Evolutionary conservation across 2,113 vertebrate genomes (phyloP).

Genomic region (Gavia stellata): DNA sequence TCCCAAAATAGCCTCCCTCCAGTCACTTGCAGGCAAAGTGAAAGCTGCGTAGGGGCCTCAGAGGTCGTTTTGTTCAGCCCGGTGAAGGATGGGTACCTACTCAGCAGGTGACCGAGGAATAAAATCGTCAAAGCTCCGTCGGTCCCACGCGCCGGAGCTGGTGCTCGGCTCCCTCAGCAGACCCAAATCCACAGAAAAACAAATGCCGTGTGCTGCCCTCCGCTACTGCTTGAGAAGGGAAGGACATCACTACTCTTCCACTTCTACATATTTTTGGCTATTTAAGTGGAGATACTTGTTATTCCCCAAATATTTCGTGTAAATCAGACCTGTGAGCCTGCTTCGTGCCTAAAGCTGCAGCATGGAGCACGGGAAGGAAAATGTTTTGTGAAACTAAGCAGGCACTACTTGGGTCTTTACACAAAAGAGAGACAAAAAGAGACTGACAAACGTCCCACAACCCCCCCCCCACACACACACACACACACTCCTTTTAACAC

Average conservation of each 20-base stretch:
- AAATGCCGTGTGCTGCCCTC: too few relatives aligned
- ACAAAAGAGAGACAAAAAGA: not conserved
- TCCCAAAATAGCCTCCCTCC: accelerated
- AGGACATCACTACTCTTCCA: accelerated
- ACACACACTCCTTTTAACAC: too few relatives aligned
- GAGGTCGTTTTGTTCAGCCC: too few relatives aligned
- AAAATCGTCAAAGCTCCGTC: not conserved
- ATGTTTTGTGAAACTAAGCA: not conserved
- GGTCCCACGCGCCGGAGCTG: not conserved
- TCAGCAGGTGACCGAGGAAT: not conserved
- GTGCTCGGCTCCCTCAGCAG: not conserved
- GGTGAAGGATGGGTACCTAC: not conserved
- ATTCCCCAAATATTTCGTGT: not conserved
- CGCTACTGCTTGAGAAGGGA: not conserved
- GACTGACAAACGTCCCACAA: accelerated
- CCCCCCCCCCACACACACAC: accelerated
- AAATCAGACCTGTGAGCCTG: not conserved
- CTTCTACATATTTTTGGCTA: accelerated
- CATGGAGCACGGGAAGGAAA: not conserved
- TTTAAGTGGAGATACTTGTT: too few relatives aligned
- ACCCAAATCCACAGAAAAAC: not conserved
- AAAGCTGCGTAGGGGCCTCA: accelerated
- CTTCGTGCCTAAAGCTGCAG: not conserved
- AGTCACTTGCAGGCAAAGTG: accelerated
- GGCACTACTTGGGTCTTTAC: not conserved